A percentile compares a stretch with the other conserved stretches of the same genome.
These are phyloP conservation scores for Coleophora flavipennella DNA, from an alignment of 2,888 invertebrate genomes.

Conservation along the genomic window DNA sequence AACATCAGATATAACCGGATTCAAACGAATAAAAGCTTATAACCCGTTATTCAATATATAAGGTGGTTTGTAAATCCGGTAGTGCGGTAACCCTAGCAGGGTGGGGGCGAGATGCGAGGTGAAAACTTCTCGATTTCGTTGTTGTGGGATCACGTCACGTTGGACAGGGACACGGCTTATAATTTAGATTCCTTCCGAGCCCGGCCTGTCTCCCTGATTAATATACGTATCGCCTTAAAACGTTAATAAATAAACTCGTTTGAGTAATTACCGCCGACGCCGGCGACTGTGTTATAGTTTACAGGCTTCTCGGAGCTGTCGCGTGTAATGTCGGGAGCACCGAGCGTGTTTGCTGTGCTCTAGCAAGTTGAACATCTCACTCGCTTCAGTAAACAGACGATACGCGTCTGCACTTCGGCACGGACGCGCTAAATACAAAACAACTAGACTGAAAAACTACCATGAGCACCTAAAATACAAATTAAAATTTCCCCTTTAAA, in stretches of 20 bases:
- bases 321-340: too few relatives aligned
- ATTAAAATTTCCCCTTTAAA: constrained; percentile 49
- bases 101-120: constrained; percentile 20
- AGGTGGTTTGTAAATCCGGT: constrained; percentile 9
- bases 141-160: constrained; percentile 37
- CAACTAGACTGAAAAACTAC: constrained; percentile 4
- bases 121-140: constrained; percentile 45
- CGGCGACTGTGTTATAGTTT: too few relatives aligned
- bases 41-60: too few relatives aligned
- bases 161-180: constrained; percentile 32
- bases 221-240: constrained; percentile 15
- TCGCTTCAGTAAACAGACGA: constrained; percentile 7
- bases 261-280: constrained; percentile 9
- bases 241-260: constrained; percentile 14
- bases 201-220: constrained; percentile 14
- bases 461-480: constrained; percentile 14
- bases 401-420: background rate
- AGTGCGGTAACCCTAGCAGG: constrained; percentile 15
- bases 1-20: constrained; percentile 1
- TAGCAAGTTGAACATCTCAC: constrained; percentile 8
- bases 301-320: too few relatives aligned
- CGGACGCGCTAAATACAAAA: background rate
- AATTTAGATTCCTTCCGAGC: constrained; percentile 32
- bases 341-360: constrained; percentile 13
- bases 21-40: background rate